phyloP scores from a whole-genome alignment of 1,140 invertebrate species.

The Pogonognathellus flavescens region DNA sequence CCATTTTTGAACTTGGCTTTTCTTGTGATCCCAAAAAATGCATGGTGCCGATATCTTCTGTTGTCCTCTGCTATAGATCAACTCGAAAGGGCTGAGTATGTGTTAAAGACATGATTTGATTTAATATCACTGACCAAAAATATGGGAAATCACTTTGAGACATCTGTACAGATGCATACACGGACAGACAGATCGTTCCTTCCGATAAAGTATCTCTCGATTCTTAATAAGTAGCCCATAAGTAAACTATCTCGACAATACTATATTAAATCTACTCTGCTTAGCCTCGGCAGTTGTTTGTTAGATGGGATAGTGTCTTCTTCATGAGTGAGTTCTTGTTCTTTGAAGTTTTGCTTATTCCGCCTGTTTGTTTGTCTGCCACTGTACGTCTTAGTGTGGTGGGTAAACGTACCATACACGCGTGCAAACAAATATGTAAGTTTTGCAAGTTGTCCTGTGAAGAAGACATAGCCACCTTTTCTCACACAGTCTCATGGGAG shows the following conservation, averaged over 20 bases:
- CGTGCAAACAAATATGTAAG: conserved; percentile 11
- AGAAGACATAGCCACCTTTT: conserved; percentile 28
- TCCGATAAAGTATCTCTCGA: neutral
- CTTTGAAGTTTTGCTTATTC: conserved; percentile 37
- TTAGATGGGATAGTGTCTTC: conserved; percentile 40
- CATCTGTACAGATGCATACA: no score
- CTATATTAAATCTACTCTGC: neutral
- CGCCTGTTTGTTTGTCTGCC: neutral
- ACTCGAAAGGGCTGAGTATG: no score
- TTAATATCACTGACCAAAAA: no score
- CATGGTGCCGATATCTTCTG: no score
- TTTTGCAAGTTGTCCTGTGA: neutral
- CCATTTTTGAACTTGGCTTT: no score
- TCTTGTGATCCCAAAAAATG: no score
- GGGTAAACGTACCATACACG: neutral
- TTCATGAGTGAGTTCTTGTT: conserved; percentile 31
- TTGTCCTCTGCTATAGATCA: no score
- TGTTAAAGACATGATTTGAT: no score
- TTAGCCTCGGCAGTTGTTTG: neutral
- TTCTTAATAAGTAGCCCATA: neutral
- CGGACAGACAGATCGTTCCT: no score
- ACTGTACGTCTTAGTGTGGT: neutral
- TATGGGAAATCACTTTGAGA: no score
- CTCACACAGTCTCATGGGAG: conserved; percentile 11
- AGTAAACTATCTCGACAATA: neutral